Evolutionary conservation across 2,888 invertebrate species (phyloP), one percentile per base, ranked within the genome.

Genomic region (Leptinotarsa tumamoca): DNA sequence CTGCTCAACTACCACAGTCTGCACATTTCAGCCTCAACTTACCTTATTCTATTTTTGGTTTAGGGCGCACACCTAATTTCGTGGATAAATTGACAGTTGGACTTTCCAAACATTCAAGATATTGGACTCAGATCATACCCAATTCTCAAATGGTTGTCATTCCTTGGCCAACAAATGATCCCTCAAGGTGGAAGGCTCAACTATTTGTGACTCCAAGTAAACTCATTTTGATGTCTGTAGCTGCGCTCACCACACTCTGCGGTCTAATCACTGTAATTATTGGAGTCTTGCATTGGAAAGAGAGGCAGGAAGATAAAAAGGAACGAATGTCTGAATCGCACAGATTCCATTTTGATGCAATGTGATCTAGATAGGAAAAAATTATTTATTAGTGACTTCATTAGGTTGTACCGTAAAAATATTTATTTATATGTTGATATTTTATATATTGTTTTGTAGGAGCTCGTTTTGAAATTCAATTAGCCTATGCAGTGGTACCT

Each of bases 41-140:
- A 73, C 99, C 99, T 0, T 99, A 97, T 87, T 95, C 95, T 0
- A 95, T 98, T 80, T 99, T 99, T 89, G 99, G 99, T 2, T 90
- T 99, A n/a, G 99, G 99, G 3, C 92, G 98, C 76, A 98, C 98
- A 54, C 98, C 99, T 2, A 99, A 99, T 89, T 99, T 99, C 89
- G 96, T 99, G 0, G 98, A 99, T 85, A 92, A 92, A 15, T 89
- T 99, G 52, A 93, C 92, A 73, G 96, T 98, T 2, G 96, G 96
- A 13, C 88, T 95, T 68, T 93, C 92, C n/a, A 91, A 92, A 74
- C 90, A 91, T 83, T 92, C 90, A 0, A 93, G 93, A 80, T 93
- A 92, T 75, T 98, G 96, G 95, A 93, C 94, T 0, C 97, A 97
- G 87, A 94, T 98, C 71, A 98, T 99, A 86, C 99, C 99, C 0